phyloP scores from a whole-genome alignment of 2,888 invertebrate species.

The Ptychoptera contaminata region DNA sequence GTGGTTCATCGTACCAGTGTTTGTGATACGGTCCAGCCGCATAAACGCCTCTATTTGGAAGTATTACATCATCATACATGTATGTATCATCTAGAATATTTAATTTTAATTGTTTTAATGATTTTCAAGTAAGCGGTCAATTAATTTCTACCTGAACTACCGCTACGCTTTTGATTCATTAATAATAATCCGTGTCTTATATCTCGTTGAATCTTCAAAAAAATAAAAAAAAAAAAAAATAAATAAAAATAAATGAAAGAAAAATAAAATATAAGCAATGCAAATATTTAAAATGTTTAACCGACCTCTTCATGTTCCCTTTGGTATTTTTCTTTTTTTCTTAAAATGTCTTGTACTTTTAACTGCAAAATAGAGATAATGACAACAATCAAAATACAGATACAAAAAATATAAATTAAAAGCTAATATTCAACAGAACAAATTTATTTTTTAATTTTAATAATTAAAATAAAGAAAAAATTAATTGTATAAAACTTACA shows the following conservation, averaged over 20 bases:
- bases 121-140: not conserved
- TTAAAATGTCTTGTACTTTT: slow-evolving; percentile 65
- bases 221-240: slow-evolving; percentile 11
- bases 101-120: not conserved
- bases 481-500: slow-evolving; percentile 35
- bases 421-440: no score
- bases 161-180: slow-evolving; percentile 46
- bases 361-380: slow-evolving; percentile 42
- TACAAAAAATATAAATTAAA: no score
- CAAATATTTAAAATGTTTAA: slow-evolving; percentile 7
- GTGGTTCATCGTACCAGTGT: slow-evolving; percentile 74
- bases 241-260: no score
- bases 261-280: no score
- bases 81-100: slow-evolving; percentile 59
- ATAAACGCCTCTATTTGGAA: not conserved
- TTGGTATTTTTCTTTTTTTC: slow-evolving; percentile 63
- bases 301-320: slow-evolving; percentile 69
- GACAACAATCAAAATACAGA: not conserved
- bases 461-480: no score
- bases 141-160: not conserved
- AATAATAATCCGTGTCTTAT: slow-evolving; percentile 62
- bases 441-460: no score
- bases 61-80: slow-evolving; percentile 57
- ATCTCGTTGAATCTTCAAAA: slow-evolving; percentile 58
- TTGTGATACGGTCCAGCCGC: slow-evolving; percentile 33